These are phyloP conservation scores for Macheiramphus alcinus DNA, from an alignment of 2,113 vertebrate species.

Conservation along the genomic window DNA sequence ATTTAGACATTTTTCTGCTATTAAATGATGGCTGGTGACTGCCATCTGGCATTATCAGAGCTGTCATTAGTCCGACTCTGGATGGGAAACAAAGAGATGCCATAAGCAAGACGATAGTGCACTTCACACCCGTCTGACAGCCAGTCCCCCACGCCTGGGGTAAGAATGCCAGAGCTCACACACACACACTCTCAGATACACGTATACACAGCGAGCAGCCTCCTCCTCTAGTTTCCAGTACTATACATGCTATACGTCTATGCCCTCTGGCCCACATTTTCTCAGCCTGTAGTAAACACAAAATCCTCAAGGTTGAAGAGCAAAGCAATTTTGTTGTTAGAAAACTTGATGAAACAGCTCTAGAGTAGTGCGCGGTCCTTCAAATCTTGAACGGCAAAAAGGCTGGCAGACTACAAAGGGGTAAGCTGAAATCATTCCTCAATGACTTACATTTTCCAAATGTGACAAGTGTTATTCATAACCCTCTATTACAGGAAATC, in stretches of 20 bases:
- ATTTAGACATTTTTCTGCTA: constrained; percentile 10
- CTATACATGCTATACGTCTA: accelerated
- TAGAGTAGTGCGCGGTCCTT: not conserved
- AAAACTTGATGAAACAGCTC: not conserved
- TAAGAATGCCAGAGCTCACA: not conserved
- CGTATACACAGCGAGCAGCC: accelerated
- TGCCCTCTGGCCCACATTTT: not conserved
- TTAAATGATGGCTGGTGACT: not conserved
- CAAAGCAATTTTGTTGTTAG: not conserved
- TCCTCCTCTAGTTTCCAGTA: not conserved
- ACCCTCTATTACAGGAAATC: not conserved
- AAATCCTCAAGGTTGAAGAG: not conserved
- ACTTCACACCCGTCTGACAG: not conserved
- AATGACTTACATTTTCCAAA: not conserved
- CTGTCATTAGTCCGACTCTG: not conserved
- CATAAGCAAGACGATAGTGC: not conserved
- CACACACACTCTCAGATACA: not conserved
- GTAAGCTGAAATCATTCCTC: not conserved
- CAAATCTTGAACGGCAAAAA: not conserved
- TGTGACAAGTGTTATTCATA: not conserved
- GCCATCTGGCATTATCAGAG: constrained; percentile 22
- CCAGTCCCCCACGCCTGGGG: not conserved
- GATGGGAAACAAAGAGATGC: not conserved
- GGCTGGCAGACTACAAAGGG: not conserved
- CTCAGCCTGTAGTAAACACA: not conserved